Percentiles rank a stretch among this genome's conserved stretches.
Evolutionary conservation across 2,797 vertebrate genomes (phyloP).

Genomic region (Bovichtus diacanthus): DNA sequence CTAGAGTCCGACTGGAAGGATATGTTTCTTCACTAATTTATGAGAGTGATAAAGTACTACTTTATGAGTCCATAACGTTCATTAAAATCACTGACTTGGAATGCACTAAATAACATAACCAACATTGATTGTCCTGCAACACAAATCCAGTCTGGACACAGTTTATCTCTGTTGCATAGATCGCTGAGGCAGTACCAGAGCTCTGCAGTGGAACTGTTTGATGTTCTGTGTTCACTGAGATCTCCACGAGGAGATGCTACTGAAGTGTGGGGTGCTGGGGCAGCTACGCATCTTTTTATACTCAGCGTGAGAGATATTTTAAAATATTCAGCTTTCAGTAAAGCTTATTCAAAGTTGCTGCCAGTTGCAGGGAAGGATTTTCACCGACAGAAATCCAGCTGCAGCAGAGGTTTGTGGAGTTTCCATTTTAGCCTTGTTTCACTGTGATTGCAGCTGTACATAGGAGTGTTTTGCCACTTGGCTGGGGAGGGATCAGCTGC

Average conservation of each 20-base stretch:
- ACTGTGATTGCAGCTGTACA: background rate
- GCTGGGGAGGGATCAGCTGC: background rate
- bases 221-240: slow-evolving; percentile 28
- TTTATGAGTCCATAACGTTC: slow-evolving; percentile 59
- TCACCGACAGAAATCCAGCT: slow-evolving; percentile 12
- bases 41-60: slow-evolving; percentile 46
- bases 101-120: slow-evolving; percentile 55
- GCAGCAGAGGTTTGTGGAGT: background rate
- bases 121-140: slow-evolving; percentile 53
- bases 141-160: slow-evolving; percentile 38
- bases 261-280: slow-evolving; percentile 1
- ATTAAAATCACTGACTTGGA: slow-evolving; percentile 60
- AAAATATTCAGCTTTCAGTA: slow-evolving; percentile 17
- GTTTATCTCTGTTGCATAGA: slow-evolving; percentile 43
- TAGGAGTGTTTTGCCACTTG: background rate
- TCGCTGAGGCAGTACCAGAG: slow-evolving; percentile 27
- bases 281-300: slow-evolving; percentile 7
- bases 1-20: slow-evolving; percentile 25
- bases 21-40: slow-evolving; percentile 53
- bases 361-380: slow-evolving; percentile 9
- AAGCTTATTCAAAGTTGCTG: slow-evolving; percentile 11
- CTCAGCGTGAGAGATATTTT: slow-evolving; percentile 3
- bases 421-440: slow-evolving; percentile 15
- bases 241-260: slow-evolving; percentile 5
- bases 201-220: slow-evolving; percentile 27